phyloP scores from a whole-genome alignment of 2,888 invertebrate genomes.

The Strigamia maritima region DNA sequence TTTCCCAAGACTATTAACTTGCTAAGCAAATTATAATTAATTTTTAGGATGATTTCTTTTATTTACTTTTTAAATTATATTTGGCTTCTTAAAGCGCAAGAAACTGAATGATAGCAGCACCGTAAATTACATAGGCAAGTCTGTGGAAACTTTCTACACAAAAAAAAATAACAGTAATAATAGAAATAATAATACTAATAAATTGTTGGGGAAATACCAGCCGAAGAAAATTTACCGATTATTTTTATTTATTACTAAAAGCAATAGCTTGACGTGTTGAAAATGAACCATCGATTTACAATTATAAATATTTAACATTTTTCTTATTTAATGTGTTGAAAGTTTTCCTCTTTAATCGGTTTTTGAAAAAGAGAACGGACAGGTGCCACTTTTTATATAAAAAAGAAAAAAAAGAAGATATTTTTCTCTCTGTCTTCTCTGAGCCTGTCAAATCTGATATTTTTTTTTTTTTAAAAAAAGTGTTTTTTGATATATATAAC shows the following conservation, averaged over 20 bases:
- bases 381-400: constrained; percentile 4
- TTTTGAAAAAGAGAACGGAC: background rate
- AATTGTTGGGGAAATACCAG: no score
- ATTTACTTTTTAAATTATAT: background rate
- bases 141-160: no score
- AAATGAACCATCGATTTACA: no score
- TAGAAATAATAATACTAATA: no score
- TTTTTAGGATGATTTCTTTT: background rate
- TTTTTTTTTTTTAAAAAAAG: no score
- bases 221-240: no score
- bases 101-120: background rate
- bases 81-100: background rate
- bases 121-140: background rate
- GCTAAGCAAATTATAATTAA: background rate
- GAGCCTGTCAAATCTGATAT: background rate
- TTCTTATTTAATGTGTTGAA: background rate
- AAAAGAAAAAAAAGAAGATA: no score
- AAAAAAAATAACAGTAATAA: no score
- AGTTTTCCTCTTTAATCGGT: background rate
- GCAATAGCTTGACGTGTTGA: no score
- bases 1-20: background rate
- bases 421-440: background rate
- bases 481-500: no score
- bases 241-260: no score
- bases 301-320: background rate